These are phyloP conservation scores for Bettongia penicillata DNA, from an alignment of 2,113 vertebrate species.

Conservation along the genomic window DNA sequence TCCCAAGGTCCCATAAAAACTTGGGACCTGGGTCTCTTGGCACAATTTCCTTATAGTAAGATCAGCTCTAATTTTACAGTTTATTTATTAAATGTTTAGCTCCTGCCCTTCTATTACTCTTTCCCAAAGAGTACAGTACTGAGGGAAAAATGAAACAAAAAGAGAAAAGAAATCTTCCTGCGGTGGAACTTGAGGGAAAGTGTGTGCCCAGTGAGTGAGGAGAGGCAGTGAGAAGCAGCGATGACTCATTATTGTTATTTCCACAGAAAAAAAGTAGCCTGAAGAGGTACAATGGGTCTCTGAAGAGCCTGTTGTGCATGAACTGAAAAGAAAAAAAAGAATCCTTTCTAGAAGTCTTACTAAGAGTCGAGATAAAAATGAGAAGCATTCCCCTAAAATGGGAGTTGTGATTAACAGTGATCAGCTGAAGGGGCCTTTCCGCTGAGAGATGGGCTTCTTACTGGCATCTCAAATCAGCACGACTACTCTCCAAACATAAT, in stretches of 20 bases:
- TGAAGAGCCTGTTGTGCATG: constrained; percentile 56
- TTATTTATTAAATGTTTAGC: constrained; percentile 46
- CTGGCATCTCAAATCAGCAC: constrained; percentile 49
- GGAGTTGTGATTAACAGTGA: constrained; percentile 51
- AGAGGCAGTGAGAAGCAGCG: constrained; percentile 36
- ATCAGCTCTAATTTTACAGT: constrained; percentile 38
- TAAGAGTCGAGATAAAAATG: constrained; percentile 33
- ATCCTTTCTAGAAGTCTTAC: constrained; percentile 26
- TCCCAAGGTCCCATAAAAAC: not conserved
- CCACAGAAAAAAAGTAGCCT: constrained; percentile 20
- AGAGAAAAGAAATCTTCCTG: constrained; percentile 14
- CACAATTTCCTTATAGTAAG: constrained; percentile 20
- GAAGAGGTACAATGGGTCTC: constrained; percentile 50
- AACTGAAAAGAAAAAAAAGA: constrained; percentile 34
- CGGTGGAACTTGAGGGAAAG: constrained; percentile 53
- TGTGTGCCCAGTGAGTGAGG: constrained; percentile 47
- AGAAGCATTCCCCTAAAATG: constrained; percentile 48
- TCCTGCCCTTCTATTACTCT: not conserved
- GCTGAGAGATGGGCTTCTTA: constrained; percentile 27
- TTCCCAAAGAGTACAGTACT: constrained; percentile 13
- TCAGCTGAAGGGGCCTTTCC: constrained; percentile 52
- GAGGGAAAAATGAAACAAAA: constrained; percentile 1
- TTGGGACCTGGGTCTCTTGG: not conserved
- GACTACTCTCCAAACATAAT: constrained; percentile 47
- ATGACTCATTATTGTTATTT: constrained; percentile 47